Conservation (phyloP, 2,113 vertebrate genomes). For the Trogon melanurus region DNA sequence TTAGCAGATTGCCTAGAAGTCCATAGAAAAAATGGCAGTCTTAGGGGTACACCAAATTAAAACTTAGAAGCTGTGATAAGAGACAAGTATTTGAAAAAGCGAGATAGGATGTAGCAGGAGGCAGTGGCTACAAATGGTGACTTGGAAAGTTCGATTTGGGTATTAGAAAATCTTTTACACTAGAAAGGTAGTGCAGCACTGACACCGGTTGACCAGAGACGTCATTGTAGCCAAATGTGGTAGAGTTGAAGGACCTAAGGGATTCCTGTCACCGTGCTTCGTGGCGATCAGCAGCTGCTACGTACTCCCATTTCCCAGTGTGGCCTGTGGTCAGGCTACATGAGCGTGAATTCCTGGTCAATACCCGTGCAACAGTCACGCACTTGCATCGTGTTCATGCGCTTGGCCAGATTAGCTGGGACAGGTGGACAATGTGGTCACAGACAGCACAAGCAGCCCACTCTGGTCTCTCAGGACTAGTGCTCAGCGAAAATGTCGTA, state of each 20-base stretch:
- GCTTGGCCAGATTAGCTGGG: background rate
- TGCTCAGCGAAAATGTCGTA: background rate
- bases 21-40: background rate
- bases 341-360: background rate
- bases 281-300: background rate
- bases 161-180: background rate
- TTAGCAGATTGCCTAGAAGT: background rate
- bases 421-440: background rate
- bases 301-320: background rate
- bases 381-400: rapidly evolving
- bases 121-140: background rate
- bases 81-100: background rate
- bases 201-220: background rate
- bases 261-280: background rate
- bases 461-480: background rate
- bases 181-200: background rate
- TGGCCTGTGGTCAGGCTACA: background rate
- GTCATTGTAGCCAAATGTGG: background rate
- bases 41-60: background rate
- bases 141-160: background rate
- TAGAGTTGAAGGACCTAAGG: background rate
- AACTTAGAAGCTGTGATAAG: background rate
- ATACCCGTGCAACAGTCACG: rapidly evolving
- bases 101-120: background rate
- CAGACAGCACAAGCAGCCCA: background rate